phyloP scores from a whole-genome alignment of 2,888 invertebrate species.

The Globia sparganii region DNA sequence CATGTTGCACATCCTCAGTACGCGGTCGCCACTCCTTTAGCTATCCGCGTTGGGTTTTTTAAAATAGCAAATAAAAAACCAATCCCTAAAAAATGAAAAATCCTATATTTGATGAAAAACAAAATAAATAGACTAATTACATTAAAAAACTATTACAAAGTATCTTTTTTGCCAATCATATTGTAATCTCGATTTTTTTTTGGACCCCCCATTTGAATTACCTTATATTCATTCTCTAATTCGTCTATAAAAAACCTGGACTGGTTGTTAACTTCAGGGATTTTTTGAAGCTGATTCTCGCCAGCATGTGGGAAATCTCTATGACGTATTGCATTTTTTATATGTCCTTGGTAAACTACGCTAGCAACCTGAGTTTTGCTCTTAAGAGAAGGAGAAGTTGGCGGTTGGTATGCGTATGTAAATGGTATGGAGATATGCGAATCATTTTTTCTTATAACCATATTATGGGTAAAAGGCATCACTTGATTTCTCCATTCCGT shows the following conservation, averaged over 20 bases:
- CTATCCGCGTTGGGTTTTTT: not conserved
- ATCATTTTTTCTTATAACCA: constrained; percentile 57
- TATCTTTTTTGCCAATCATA: constrained; percentile 2
- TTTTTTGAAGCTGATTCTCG: constrained; percentile 27
- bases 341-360: constrained; percentile 75
- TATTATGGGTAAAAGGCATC: constrained; percentile 19
- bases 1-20: too few species aligned
- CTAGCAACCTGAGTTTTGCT: constrained; percentile 66
- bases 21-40: not conserved
- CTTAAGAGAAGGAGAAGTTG: constrained; percentile 32
- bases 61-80: not conserved
- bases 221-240: constrained; percentile 67
- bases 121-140: constrained; percentile 25
- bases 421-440: constrained; percentile 73
- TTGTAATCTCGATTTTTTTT: constrained; percentile 38
- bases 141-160: constrained; percentile 6
- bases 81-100: not conserved
- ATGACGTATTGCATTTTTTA: constrained; percentile 64
- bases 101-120: constrained; percentile 38
- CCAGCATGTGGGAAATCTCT: constrained; percentile 29
- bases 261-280: constrained; percentile 54
- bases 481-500: constrained; percentile 25
- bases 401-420: constrained; percentile 74
- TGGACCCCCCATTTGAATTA: constrained; percentile 32
- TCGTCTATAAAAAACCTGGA: constrained; percentile 75